These are phyloP conservation scores for Drosophila rhopaloa DNA, from an alignment of 1,140 invertebrate species.

Conservation along the genomic window DNA sequence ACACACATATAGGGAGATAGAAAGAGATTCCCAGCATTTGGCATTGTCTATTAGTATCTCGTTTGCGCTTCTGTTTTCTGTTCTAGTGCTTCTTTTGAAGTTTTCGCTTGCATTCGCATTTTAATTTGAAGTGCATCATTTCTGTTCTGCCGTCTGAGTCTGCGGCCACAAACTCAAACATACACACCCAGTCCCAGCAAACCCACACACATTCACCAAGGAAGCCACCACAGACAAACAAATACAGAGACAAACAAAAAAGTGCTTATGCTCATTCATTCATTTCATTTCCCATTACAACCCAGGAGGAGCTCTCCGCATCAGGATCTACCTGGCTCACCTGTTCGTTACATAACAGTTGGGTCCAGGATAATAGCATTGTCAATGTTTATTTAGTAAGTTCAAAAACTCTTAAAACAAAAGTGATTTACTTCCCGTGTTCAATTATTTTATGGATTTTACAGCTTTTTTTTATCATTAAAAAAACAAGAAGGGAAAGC, in stretches of 20 bases:
- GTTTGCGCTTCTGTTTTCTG: slow-evolving; percentile 82
- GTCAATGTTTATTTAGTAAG: neutral
- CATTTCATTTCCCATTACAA: slow-evolving; percentile 83
- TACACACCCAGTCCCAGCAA: slow-evolving; percentile 38
- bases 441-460: no score
- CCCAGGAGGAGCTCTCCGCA: slow-evolving; percentile 44
- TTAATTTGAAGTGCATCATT: slow-evolving; percentile 82
- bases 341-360: slow-evolving; percentile 9
- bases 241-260: slow-evolving; percentile 66
- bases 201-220: slow-evolving; percentile 12
- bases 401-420: no score
- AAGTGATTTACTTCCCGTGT: no score
- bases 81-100: slow-evolving; percentile 83
- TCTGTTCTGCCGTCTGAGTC: slow-evolving; percentile 60
- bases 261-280: slow-evolving; percentile 83
- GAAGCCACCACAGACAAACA: slow-evolving; percentile 46
- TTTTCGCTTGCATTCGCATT: slow-evolving; percentile 83
- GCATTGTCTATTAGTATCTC: slow-evolving; percentile 82
- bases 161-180: slow-evolving; percentile 66
- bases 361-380: neutral
- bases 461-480: no score
- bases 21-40: slow-evolving; percentile 42
- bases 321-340: slow-evolving; percentile 39
- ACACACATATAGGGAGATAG: slow-evolving; percentile 2
- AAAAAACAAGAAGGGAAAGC: no score